Percentiles rank a stretch among this genome's conserved stretches.
Conservation (phyloP, 1,140 invertebrate genomes). For the Harlomillsia oculata region DNA sequence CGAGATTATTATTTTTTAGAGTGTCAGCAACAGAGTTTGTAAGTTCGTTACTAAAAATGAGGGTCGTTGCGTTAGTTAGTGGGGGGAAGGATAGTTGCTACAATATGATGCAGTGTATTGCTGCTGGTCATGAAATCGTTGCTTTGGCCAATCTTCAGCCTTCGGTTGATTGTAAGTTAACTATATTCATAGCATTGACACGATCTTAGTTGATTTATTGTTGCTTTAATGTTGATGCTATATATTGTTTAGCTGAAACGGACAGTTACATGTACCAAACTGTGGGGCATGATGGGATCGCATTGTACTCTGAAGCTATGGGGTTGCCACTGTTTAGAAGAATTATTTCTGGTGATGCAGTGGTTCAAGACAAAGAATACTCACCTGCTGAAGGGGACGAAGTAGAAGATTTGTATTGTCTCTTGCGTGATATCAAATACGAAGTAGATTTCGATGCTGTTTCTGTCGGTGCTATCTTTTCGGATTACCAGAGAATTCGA, state of each 20-base stretch:
- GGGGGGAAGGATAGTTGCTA: conserved; percentile 99
- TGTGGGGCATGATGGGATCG: conserved; percentile 89
- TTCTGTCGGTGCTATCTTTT: conserved; percentile 91
- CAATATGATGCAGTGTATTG: conserved; percentile 96
- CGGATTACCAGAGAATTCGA: conserved; percentile 91
- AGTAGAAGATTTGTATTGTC: conserved; percentile 92
- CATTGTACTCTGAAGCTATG: conserved; percentile 86
- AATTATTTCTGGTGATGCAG: conserved; percentile 66
- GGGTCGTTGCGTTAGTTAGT: conserved; percentile 79
- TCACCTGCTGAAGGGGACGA: conserved; percentile 80
- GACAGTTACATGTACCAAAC: conserved; percentile 99
- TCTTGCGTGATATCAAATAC: conserved; percentile 73
- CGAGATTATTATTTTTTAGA: no score
- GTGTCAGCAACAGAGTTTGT: no score
- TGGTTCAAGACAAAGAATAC: conserved; percentile 72
- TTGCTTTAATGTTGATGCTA: background rate
- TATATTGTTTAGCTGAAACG: conserved; percentile 60
- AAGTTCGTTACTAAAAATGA: no score
- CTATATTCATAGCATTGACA: no score
- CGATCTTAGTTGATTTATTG: background rate
- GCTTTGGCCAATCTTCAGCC: conserved; percentile 93
- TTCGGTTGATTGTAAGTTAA: conserved; percentile 60
- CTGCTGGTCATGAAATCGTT: conserved; percentile 89
- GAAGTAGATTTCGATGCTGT: conserved; percentile 78
- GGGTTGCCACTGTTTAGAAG: conserved; percentile 80